These are phyloP conservation scores for Zaprionus capensis DNA, from an alignment of 1,140 invertebrate genomes.

Conservation along the genomic window DNA sequence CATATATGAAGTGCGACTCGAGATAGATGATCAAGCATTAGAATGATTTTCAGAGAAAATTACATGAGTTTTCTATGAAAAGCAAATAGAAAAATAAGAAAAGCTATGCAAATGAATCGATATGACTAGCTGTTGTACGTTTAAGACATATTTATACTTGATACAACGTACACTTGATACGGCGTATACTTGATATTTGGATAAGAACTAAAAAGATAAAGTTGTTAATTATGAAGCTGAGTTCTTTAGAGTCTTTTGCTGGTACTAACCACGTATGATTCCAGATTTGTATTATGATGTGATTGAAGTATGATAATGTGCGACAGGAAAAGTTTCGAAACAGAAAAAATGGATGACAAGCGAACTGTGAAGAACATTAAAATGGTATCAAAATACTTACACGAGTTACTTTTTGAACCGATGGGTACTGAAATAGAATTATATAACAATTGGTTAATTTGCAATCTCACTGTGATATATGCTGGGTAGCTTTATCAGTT, in stretches of 20 bases:
- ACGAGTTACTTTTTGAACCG: constrained; percentile 66
- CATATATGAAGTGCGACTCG: constrained; percentile 8
- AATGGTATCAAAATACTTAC: constrained; percentile 63
- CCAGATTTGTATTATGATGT: constrained; percentile 61
- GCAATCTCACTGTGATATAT: constrained; percentile 10
- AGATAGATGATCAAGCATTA: background rate
- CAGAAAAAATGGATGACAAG: constrained; percentile 59
- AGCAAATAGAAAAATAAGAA: background rate
- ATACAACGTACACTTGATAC: background rate
- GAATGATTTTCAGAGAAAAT: constrained; percentile 7
- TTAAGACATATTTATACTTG: background rate
- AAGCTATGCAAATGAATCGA: background rate
- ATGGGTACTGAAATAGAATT: constrained; percentile 77
- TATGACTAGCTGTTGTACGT: background rate
- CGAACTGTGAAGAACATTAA: constrained; percentile 9
- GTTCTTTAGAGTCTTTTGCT: background rate
- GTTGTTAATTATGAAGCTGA: background rate
- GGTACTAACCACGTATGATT: constrained; percentile 62
- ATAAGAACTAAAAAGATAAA: background rate
- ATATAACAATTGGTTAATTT: constrained; percentile 49
- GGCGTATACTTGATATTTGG: background rate
- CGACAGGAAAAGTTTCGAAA: constrained; percentile 52
- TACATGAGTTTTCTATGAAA: background rate
- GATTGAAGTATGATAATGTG: constrained; percentile 54
- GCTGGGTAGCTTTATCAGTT: constrained; percentile 8